Base-by-base conservation (phyloP, 53 echinoderm and acorn worm genomes). In the Crossaster papposus region DNA sequence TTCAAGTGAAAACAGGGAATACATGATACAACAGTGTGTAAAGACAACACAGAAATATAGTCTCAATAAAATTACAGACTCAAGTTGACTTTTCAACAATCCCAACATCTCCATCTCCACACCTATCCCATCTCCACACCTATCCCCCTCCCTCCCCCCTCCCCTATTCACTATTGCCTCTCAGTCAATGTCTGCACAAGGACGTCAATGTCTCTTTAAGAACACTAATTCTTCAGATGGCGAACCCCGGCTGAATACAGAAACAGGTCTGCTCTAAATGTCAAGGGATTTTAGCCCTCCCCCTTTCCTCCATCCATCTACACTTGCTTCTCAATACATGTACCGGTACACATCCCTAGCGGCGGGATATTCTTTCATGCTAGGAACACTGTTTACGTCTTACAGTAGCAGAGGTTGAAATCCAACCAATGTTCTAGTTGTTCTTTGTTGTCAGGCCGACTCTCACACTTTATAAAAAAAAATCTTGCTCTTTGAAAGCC, bases 261-360 rank as follows among this genome's bases (percentile, higher is more conserved):
- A 85, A 85, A 85, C 73, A 51, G 85, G 85, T 85, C 72, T 51
- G 73, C 73, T 71, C 85, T 85, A 85, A 85, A 85, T 85, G 85
- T 85, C 85, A 85, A 85, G 85, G 85, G 72, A 85, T 85, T 82
- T 85, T 44, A 18, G 72, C 7, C 85, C 44, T 73, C 34, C 28
- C 72, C 52, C 85, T 85, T 54, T 73, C 53, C 22, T 58, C 14
- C 72, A 20, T 33, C 50, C 71, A n/a, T n/a, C n/a, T n/a, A n/a
- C n/a, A n/a, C n/a, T n/a, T n/a, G n/a, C n/a, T n/a, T n/a, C n/a
- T n/a, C n/a, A n/a, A n/a, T n/a, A n/a, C n/a, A n/a, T n/a, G n/a
- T n/a, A n/a, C n/a, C n/a, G n/a, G n/a, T 44, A 9, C n/a, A 85
- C 44, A 51, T 85, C 20, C 72, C 85, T 73, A 23, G 51, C 53